phyloP scores from a whole-genome alignment of 2,888 invertebrate genomes.

The Leucania comma region DNA sequence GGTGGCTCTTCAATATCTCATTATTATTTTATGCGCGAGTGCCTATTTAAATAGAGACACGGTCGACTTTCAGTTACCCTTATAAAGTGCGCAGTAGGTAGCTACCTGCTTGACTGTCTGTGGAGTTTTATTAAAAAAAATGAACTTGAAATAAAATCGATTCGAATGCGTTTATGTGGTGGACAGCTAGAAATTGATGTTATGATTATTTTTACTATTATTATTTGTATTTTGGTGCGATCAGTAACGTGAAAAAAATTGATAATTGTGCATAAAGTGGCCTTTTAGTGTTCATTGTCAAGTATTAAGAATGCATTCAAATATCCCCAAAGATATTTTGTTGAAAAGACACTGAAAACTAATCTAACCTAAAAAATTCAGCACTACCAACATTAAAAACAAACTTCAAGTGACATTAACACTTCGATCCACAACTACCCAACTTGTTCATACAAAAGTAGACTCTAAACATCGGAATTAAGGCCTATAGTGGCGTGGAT shows the following conservation, averaged over 20 bases:
- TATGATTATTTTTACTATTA: background rate
- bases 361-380: background rate
- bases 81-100: conserved; percentile 1
- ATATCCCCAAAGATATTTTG: too few species aligned
- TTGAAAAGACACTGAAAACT: background rate
- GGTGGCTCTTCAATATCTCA: conserved; percentile 60
- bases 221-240: too few species aligned
- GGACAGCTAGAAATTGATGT: background rate
- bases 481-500: too few species aligned
- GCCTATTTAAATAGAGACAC: conserved; percentile 37
- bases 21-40: conserved; percentile 64
- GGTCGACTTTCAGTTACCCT: conserved; percentile 15
- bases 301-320: background rate
- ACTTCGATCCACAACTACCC: too few species aligned
- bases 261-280: background rate
- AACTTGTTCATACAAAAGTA: too few species aligned
- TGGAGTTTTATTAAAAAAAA: conserved; percentile 6
- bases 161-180: background rate
- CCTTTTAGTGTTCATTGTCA: background rate
- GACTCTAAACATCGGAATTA: too few species aligned
- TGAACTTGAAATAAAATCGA: background rate
- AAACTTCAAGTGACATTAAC: background rate
- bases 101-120: background rate
- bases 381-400: background rate
- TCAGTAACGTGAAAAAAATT: background rate